A percentile compares a stretch with the other conserved stretches of the same genome.
These are phyloP conservation scores for Uropsilus gracilis DNA, from an alignment of 2,113 vertebrate genomes.

Conservation along the genomic window DNA sequence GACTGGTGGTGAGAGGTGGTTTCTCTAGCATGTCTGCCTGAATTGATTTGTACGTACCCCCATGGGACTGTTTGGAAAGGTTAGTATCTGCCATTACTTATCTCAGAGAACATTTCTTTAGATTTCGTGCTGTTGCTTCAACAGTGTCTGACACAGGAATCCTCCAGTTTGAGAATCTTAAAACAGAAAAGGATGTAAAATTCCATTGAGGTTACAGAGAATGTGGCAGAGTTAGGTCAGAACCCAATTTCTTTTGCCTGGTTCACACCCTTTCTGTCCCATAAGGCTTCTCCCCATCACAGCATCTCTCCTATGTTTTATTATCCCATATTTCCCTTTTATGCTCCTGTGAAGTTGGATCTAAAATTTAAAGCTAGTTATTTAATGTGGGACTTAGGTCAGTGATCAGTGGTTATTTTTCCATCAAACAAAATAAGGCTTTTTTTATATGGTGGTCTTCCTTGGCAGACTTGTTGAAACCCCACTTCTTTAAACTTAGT, in stretches of 20 bases:
- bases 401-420: not conserved
- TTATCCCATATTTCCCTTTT: not conserved
- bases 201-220: constrained; percentile 23
- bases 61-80: not conserved
- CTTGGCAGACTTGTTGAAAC: not conserved
- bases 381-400: not conserved
- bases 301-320: rapidly evolving
- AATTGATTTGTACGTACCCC: too few species aligned
- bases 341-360: not conserved
- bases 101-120: not conserved
- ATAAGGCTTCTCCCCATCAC: rapidly evolving
- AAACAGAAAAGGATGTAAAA: not conserved
- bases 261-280: rapidly evolving
- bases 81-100: not conserved
- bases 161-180: constrained; percentile 19
- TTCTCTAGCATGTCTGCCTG: not conserved
- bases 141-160: not conserved
- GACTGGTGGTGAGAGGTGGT: too few species aligned
- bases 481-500: not conserved
- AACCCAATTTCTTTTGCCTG: not conserved
- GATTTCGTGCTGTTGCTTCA: not conserved
- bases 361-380: not conserved
- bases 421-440: too few species aligned
- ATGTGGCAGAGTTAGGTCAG: rapidly evolving
- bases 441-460: not conserved